Evolutionary conservation across 2,797 vertebrate species (phyloP), one percentile per base, ranked within the genome.

Genomic region (Bovichtus diacanthus): DNA sequence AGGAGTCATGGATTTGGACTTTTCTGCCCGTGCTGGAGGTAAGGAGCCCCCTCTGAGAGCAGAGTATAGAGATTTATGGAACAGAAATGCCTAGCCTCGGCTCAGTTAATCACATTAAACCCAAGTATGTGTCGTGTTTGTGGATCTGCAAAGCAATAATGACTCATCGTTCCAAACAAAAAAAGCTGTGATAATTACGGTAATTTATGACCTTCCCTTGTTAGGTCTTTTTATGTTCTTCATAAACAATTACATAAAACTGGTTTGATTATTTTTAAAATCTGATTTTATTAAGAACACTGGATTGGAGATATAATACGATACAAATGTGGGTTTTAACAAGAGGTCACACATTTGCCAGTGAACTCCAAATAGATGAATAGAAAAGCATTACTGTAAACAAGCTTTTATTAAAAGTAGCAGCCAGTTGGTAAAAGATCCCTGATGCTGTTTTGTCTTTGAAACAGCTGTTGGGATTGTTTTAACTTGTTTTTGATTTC

Each of bases 201-300:
- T 78, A 62, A 93, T 91, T 90, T 87, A 88, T 53, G 80, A 64
- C 53, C 41, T 65, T 12, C 51, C 34, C 61, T 62, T 60, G 59
- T 84, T 71, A 12, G 59, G 46, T 46, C 47, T 55, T 83, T 88
- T 89, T 70, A 79, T 79, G 82, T 76, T 74, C 76, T 87, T 83
- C 70, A 88, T 82, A 87, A 90, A 88, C 88, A 90, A 83, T 87
- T 60, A 66, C 81, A 89, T 71, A 54, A 88, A 87, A 70, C 61
- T 63, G 76, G 84, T 87, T 82, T 3, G 70, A 87, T 86, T 83
- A 67, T 81, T 86, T 87, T 54, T 6, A 58, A 70, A 87, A 82
- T 68, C 23, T 62, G 12, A 41, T 66, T 75, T 74, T 78, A 76
- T 69, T 59, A 41, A 39, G 19, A n/a, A 70, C 70, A 66, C 34